A percentile compares a stretch with the other conserved stretches of the same genome.
Conservation (phyloP, 2,888 invertebrate genomes). For the Ormyrus labotus region DNA sequence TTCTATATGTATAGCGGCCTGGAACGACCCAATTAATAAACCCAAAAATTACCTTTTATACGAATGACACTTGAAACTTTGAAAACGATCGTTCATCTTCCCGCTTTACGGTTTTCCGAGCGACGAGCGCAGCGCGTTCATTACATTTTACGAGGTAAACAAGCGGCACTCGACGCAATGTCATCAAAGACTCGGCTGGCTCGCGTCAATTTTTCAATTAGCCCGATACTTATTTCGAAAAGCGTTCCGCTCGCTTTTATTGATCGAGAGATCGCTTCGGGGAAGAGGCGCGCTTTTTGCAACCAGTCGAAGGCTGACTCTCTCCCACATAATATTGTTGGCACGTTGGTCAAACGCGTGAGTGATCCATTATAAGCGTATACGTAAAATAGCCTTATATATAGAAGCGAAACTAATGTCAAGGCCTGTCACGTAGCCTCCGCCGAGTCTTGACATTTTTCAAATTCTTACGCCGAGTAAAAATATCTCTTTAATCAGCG, state of each 20-base stretch:
- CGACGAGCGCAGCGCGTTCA: too few relatives aligned
- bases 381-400: neutral
- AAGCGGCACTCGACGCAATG: too few relatives aligned
- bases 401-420: slow-evolving; percentile 8
- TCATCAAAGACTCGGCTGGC: too few relatives aligned
- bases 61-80: too few relatives aligned
- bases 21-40: neutral
- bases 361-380: slow-evolving; percentile 1
- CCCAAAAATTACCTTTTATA: too few relatives aligned
- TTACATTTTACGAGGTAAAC: too few relatives aligned
- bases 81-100: too few relatives aligned
- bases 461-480: slow-evolving; percentile 5
- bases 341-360: slow-evolving; percentile 26
- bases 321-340: slow-evolving; percentile 15
- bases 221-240: neutral
- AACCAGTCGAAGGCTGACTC: neutral
- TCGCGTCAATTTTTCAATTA: neutral
- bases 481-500: neutral
- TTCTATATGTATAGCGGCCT: neutral
- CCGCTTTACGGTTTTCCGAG: too few relatives aligned
- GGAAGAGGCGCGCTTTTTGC: neutral
- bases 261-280: neutral
- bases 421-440: neutral
- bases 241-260: neutral
- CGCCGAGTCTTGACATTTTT: neutral